Evolutionary conservation across 2,888 invertebrate genomes (phyloP), one percentile per base, ranked within the genome.

Genomic region (Spilarctia lutea): DNA sequence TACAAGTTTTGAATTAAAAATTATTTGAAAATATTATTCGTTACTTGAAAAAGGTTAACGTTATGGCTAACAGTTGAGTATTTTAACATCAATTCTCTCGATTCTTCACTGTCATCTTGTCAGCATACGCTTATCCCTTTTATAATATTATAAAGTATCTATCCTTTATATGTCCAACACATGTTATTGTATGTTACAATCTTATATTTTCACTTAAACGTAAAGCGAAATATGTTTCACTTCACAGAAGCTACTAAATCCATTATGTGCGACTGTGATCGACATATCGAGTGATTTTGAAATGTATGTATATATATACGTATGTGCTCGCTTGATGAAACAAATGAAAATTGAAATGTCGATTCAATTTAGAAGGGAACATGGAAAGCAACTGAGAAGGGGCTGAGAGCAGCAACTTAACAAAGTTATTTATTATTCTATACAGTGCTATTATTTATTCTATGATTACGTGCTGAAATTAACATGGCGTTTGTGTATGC

Each of bases 271-370:
- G 66, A n/a, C n/a, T 68, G 68, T 30, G 18, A 18, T 42, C n/a
- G 68, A 68, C 68, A 68, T 18, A 45, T 68, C 68, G 68, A 68
- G 18, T 45, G 27, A 13, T 27, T 45, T 42, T 27, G 16, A 45
- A 42, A 67, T n/a, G n/a, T n/a, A n/a, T n/a, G n/a, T n/a, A n/a
- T n/a, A n/a, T n/a, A n/a, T n/a, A n/a, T 39, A 39, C 24, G 52
- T 52, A 39, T 52, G 52, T 52, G 52, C 52, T 52, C 24, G n/a
- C n/a, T 24, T 10, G 52, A 52, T n/a, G 52, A 52, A 52, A 52
- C 13, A 27, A 27, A 56, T n/a, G n/a, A n/a, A 52, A 56, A 56
- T 56, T 56, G 10, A 56, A 56, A 56, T 56, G 10, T 11, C 56
- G 56, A 56, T 56, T 56, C n/a, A 13, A 56, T 56, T 13, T 56